Percentiles rank a stretch among this genome's conserved stretches.
Conservation (phyloP, 2,113 vertebrate genomes). For the Xiphophorus hellerii region DNA sequence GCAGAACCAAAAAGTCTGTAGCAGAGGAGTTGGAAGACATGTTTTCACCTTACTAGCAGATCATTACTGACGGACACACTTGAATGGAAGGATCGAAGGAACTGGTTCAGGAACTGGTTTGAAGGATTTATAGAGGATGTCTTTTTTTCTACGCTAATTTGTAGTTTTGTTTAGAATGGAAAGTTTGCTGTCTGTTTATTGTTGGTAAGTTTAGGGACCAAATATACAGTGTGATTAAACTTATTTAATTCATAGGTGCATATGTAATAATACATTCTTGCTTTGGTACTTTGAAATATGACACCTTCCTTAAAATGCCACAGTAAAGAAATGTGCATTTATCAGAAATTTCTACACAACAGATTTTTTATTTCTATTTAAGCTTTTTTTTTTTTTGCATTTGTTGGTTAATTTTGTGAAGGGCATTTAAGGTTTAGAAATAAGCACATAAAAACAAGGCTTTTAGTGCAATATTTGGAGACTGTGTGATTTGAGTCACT, state of each 20-base stretch:
- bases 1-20: slow-evolving; percentile 56
- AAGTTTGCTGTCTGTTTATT: slow-evolving; percentile 32
- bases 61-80: slow-evolving; percentile 48
- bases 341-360: slow-evolving; percentile 47
- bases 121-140: slow-evolving; percentile 28
- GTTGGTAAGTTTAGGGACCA: slow-evolving; percentile 71
- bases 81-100: slow-evolving; percentile 47
- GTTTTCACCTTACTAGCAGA: slow-evolving; percentile 36
- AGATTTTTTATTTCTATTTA: slow-evolving; percentile 67
- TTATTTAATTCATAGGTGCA: slow-evolving; percentile 45
- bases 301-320: slow-evolving; percentile 36
- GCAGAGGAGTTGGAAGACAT: slow-evolving; percentile 16
- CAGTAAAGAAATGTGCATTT: slow-evolving; percentile 41
- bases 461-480: slow-evolving; percentile 84
- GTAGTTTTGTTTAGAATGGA: slow-evolving; percentile 31
- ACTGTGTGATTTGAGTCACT: slow-evolving; percentile 75
- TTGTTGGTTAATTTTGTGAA: slow-evolving; percentile 52
- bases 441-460: slow-evolving; percentile 70
- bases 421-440: slow-evolving; percentile 64
- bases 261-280: slow-evolving; percentile 31
- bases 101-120: slow-evolving; percentile 34
- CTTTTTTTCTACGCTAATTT: slow-evolving; percentile 30
- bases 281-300: slow-evolving; percentile 36
- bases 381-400: slow-evolving; percentile 26
- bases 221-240: slow-evolving; percentile 46